Conservation (phyloP, 2,888 invertebrate species). For the Tenthredo amoena region DNA sequence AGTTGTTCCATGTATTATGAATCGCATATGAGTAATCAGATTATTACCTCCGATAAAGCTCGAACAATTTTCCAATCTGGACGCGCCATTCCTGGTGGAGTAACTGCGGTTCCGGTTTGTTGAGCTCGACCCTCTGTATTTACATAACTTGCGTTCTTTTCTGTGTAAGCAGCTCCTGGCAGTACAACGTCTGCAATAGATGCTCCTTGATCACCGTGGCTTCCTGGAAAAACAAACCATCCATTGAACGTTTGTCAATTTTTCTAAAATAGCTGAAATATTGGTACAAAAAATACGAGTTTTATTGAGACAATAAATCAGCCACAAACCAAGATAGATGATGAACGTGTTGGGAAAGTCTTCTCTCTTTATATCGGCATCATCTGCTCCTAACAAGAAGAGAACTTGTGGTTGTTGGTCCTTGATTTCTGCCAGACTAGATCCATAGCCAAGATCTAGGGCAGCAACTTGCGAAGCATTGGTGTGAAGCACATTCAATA, state of each 20-base stretch:
- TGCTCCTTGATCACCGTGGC: slow-evolving; percentile 98
- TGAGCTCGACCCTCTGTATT: slow-evolving; percentile 99
- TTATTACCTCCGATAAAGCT: slow-evolving; percentile 94
- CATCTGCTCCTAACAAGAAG: slow-evolving; percentile 97
- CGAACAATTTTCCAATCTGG: slow-evolving; percentile 99
- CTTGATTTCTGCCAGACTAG: slow-evolving; percentile 84
- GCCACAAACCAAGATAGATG: slow-evolving; percentile 89
- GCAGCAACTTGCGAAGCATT: slow-evolving; percentile 97
- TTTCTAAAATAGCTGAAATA: not conserved
- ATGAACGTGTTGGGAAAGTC: slow-evolving; percentile 91
- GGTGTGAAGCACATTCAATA: slow-evolving; percentile 96
- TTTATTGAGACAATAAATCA: not conserved
- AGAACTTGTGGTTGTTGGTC: slow-evolving; percentile 88
- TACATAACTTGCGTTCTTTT: slow-evolving; percentile 98
- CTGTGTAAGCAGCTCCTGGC: slow-evolving; percentile 98
- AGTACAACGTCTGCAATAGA: slow-evolving; percentile 94
- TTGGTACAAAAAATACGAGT: not conserved
- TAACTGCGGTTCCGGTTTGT: slow-evolving; percentile 91
- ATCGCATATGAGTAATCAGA: not conserved
- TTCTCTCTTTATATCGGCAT: slow-evolving; percentile 86
- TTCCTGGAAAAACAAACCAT: slow-evolving; percentile 82
- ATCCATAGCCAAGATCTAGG: slow-evolving; percentile 94
- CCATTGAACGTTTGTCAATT: not conserved
- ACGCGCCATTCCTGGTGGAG: slow-evolving; percentile 95
- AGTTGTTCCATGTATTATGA: not conserved